phyloP scores from a whole-genome alignment of 2,888 invertebrate genomes.

The Taphrorychus bicolor region DNA sequence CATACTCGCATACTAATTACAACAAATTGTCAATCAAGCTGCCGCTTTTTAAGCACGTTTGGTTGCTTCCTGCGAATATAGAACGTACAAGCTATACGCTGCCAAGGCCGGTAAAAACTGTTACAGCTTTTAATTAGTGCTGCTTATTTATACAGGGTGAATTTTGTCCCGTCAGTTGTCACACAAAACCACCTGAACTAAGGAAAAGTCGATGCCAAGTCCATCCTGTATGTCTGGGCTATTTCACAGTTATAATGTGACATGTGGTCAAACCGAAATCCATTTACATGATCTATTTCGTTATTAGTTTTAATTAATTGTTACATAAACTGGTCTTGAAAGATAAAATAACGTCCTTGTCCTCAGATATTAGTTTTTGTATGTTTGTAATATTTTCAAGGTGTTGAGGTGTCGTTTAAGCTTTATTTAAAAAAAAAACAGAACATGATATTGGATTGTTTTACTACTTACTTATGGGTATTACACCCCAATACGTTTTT shows the following conservation, averaged over 20 bases:
- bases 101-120: conserved; percentile 27
- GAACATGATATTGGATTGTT: too few relatives aligned
- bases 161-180: too few relatives aligned
- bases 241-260: conserved; percentile 15
- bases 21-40: conserved; percentile 19
- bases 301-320: conserved; percentile 33
- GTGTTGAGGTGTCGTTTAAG: too few relatives aligned
- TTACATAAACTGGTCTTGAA: conserved; percentile 32
- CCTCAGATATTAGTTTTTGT: conserved; percentile 13
- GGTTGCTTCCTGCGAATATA: conserved; percentile 20
- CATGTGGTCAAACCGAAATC: conserved; percentile 26
- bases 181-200: too few relatives aligned
- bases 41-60: conserved; percentile 12
- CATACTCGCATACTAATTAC: conserved; percentile 16
- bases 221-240: conserved; percentile 19
- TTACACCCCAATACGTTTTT: too few relatives aligned
- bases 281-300: conserved; percentile 32
- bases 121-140: conserved; percentile 26
- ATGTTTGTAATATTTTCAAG: too few relatives aligned
- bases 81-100: conserved; percentile 8
- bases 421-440: not conserved
- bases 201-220: not conserved
- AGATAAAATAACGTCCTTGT: conserved; percentile 34
- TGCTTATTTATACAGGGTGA: conserved; percentile 17
- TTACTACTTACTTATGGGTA: too few relatives aligned